Evolutionary conservation across 2,888 invertebrate species (phyloP).

Genomic region (Ellobium chinense): DNA sequence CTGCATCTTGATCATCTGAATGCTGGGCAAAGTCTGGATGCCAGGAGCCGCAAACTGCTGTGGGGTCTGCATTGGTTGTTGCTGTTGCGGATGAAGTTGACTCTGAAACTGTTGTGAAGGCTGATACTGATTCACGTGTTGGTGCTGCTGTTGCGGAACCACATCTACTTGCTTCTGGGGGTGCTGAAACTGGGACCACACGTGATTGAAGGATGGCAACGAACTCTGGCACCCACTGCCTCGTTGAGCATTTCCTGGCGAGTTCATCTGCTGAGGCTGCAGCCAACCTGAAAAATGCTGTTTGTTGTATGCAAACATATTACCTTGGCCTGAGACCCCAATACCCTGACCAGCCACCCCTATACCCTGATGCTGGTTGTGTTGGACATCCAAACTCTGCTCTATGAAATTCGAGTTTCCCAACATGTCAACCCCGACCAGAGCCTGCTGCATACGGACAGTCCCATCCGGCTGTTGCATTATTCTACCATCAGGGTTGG

Average conservation of each 20-base stretch:
- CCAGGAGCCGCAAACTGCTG: conserved; percentile 33
- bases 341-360: conserved; percentile 18
- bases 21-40: conserved; percentile 27
- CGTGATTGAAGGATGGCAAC: conserved; percentile 69
- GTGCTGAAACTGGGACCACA: conserved; percentile 58
- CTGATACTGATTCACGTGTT: conserved; percentile 34
- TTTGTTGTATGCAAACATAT: conserved; percentile 24
- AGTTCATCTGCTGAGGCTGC: conserved; percentile 18
- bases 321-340: conserved; percentile 49
- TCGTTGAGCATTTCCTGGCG: neutral
- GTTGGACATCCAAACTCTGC: conserved; percentile 28
- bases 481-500: conserved; percentile 31
- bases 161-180: conserved; percentile 52
- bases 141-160: conserved; percentile 61
- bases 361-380: conserved; percentile 10
- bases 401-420: conserved; percentile 22
- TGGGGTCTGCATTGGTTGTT: conserved; percentile 53
- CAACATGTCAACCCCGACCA: conserved; percentile 38
- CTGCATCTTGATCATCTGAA: conserved; percentile 41
- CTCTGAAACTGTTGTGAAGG: conserved; percentile 37
- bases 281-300: conserved; percentile 30
- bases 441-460: conserved; percentile 21
- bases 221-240: conserved; percentile 49
- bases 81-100: conserved; percentile 47
- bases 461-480: conserved; percentile 34